A percentile compares a stretch with the other conserved stretches of the same genome.
phyloP scores from a whole-genome alignment of 2,888 invertebrate species.

The Ophonus ardosiacus region DNA sequence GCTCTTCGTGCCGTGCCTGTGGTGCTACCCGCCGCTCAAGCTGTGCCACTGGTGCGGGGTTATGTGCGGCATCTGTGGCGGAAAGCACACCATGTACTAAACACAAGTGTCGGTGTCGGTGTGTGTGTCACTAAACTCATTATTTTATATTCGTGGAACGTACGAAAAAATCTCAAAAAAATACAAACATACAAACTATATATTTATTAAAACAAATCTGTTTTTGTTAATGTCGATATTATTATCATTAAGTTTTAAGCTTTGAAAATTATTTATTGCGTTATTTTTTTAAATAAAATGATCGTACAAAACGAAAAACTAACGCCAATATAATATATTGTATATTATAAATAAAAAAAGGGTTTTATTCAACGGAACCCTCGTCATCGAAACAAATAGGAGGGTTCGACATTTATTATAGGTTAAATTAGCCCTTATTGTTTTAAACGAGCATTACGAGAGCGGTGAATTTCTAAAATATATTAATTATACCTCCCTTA shows the following conservation, averaged over 20 bases:
- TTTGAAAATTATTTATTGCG: constrained; percentile 64
- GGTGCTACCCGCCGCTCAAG: constrained; percentile 93
- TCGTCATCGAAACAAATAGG: constrained; percentile 56
- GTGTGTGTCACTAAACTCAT: neutral
- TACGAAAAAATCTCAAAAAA: constrained; percentile 61
- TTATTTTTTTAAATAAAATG: constrained; percentile 58
- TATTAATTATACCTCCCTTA: neutral
- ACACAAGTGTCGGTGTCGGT: neutral
- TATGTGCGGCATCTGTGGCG: constrained; percentile 89
- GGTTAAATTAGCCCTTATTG: constrained; percentile 39
- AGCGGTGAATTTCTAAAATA: constrained; percentile 46
- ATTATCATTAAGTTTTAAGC: constrained; percentile 63
- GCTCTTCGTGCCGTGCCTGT: constrained; percentile 93
- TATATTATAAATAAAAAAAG: constrained; percentile 36
- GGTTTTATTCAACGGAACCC: constrained; percentile 31
- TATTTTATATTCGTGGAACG: constrained; percentile 55
- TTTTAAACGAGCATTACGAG: constrained; percentile 44
- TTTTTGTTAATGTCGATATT: constrained; percentile 64
- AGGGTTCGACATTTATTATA: constrained; percentile 44
- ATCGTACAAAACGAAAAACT: constrained; percentile 63
- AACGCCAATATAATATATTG: constrained; percentile 60
- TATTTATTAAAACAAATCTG: constrained; percentile 58
- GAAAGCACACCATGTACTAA: constrained; percentile 80
- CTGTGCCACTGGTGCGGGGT: constrained; percentile 91
- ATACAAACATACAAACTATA: constrained; percentile 45